Evolutionary conservation across 2,113 vertebrate species (phyloP), one percentile per base, ranked within the genome.

Genomic region (Trogon surrucura): DNA sequence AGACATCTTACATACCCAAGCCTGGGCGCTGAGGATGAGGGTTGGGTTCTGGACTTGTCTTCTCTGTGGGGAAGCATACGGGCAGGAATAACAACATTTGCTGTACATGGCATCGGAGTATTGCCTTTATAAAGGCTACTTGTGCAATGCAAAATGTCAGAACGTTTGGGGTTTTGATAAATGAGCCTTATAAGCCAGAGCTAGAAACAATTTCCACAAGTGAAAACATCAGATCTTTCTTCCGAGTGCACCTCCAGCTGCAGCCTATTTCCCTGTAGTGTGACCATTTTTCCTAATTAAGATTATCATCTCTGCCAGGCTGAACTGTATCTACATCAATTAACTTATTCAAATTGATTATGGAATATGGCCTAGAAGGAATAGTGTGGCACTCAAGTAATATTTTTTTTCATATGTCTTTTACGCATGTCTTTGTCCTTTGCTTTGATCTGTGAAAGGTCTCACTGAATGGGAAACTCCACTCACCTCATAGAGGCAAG

Each of bases 261-360:
- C 26, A 89, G 53, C 21, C 48, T 70, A 56, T 85, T 84, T 92
- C 73, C 65, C 69, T 62, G 53, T 29, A 58, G 34, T 70, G 48
- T 71, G 73, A 80, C 56, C 61, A 80, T 71, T 86, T 89, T 77
- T 89, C 34, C 64, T 95, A 95, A 91, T 91, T 85, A 93, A 80
- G 70, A 57, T 89, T 92, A 77, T 78, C 3, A 94, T 87, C 61
- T 95, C 64, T 92, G 29, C 27, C 38, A 78, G 77, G 65, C 34
- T 92, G 89, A 91, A 91, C 74, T 73, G 48, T 89, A 94, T 79
- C 85, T 87, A 79, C 34, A 65, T 87, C 70, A 96, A 91, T 91
- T 94, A 93, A 93, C 54, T 81, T 92, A 88, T 50, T 94, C 56
- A 91, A 89, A 92, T 74, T 96, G 86, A 79, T 83, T 74, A 92